These are phyloP conservation scores for Amphimallon solstitiale DNA, from an alignment of 2,888 invertebrate genomes.

Conservation along the genomic window DNA sequence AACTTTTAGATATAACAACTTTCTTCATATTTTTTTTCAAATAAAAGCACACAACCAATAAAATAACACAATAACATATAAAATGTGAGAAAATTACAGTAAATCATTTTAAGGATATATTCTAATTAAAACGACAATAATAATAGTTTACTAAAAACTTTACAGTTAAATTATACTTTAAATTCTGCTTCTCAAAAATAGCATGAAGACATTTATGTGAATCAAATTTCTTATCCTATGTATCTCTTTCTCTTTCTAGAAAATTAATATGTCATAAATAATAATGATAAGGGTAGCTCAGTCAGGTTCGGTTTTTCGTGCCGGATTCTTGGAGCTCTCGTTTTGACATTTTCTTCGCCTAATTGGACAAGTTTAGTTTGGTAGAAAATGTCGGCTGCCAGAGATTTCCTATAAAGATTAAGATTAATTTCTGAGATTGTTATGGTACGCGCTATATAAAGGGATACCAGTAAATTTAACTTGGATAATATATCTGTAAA, in stretches of 20 bases:
- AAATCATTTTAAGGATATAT: no score
- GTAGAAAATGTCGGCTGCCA: conserved; percentile 18
- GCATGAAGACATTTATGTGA: conserved; percentile 2
- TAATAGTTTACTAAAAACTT: no score
- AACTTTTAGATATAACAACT: no score
- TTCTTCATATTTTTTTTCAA: no score
- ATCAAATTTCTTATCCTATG: background rate
- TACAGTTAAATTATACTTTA: background rate
- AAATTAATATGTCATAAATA: conserved; percentile 32
- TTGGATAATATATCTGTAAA: background rate
- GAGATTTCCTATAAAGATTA: conserved; percentile 32
- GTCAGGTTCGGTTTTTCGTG: conserved; percentile 25
- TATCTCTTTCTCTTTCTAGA: background rate
- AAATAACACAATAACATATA: no score
- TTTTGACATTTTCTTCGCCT: conserved; percentile 26
- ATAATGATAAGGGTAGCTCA: conserved; percentile 31
- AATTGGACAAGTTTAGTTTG: conserved; percentile 33
- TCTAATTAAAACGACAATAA: no score
- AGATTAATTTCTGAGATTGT: conserved; percentile 31
- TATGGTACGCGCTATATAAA: conserved; percentile 18
- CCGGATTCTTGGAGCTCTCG: conserved; percentile 16
- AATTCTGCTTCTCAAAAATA: background rate
- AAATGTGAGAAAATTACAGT: no score
- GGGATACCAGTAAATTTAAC: conserved; percentile 7
- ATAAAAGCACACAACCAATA: no score